phyloP scores from a whole-genome alignment of 2,113 vertebrate genomes.

The Numenius arquata region DNA sequence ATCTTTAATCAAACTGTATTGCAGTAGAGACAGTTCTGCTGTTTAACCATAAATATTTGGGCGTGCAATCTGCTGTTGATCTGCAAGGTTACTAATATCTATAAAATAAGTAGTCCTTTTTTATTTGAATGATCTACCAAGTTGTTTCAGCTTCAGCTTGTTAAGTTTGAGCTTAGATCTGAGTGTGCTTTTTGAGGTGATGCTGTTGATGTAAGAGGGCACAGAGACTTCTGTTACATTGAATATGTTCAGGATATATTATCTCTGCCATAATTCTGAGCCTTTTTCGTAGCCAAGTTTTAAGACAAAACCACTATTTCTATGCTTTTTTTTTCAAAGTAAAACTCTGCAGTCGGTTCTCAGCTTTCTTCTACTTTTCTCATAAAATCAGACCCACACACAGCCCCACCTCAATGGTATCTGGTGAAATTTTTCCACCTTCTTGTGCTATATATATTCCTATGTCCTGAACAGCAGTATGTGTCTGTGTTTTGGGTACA shows the following conservation, averaged over 20 bases:
- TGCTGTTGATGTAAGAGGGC: not conserved
- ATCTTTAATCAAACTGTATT: not conserved
- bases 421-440: conserved; percentile 6
- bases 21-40: not conserved
- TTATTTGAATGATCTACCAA: not conserved
- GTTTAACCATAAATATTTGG: conserved; percentile 29
- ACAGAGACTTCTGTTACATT: not conserved
- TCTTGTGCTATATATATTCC: conserved; percentile 9
- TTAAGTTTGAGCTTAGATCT: not conserved
- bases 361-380: conserved; percentile 18
- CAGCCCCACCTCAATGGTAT: conserved; percentile 1
- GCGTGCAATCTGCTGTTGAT: conserved; percentile 5
- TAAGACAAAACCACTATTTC: not conserved
- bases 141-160: not conserved
- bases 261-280: not conserved
- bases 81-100: not conserved
- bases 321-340: not conserved
- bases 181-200: not conserved
- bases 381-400: conserved; percentile 4
- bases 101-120: not conserved
- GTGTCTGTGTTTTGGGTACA: not conserved
- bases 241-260: not conserved
- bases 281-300: not conserved
- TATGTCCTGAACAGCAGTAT: not conserved
- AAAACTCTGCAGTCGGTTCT: not conserved